Conservation (phyloP, 1,140 invertebrate genomes). For the Papilio aristodemus region DNA sequence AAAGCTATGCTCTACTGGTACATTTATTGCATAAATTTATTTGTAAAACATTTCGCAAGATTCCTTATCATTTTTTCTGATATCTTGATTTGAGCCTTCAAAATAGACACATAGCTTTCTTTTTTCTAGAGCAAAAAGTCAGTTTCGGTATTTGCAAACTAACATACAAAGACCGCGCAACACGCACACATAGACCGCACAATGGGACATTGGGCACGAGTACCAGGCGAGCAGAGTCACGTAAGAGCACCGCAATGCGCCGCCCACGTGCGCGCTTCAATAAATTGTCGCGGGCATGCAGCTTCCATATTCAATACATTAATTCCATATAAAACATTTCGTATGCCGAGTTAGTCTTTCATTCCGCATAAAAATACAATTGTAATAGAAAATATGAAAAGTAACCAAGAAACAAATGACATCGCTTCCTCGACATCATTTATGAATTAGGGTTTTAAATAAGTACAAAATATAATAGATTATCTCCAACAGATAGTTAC, state of each 20-base stretch:
- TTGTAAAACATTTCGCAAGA: too few species aligned
- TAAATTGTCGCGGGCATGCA: slow-evolving; percentile 21
- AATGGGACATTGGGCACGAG: slow-evolving; percentile 4
- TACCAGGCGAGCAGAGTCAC: slow-evolving; percentile 29
- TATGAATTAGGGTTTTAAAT: too few species aligned
- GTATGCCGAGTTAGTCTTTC: background rate
- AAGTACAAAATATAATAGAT: too few species aligned
- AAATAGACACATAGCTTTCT: background rate
- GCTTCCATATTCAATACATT: slow-evolving; percentile 19
- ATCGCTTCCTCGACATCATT: too few species aligned
- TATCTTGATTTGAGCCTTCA: background rate
- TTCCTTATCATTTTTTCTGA: slow-evolving; percentile 1
- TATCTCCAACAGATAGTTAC: too few species aligned
- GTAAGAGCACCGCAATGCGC: slow-evolving; percentile 32
- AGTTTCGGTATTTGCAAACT: background rate
- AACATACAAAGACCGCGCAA: background rate
- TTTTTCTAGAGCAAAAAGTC: too few species aligned
- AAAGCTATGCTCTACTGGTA: slow-evolving; percentile 24
- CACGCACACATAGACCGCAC: background rate
- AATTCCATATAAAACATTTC: slow-evolving; percentile 21
- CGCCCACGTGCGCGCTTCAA: slow-evolving; percentile 25
- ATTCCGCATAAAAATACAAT: too few species aligned
- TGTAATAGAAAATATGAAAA: too few species aligned
- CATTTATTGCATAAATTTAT: slow-evolving; percentile 27
- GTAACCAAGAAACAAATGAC: too few species aligned